These are phyloP conservation scores for Dendrolimus kikuchii DNA, from an alignment of 1,140 invertebrate species.

Conservation along the genomic window DNA sequence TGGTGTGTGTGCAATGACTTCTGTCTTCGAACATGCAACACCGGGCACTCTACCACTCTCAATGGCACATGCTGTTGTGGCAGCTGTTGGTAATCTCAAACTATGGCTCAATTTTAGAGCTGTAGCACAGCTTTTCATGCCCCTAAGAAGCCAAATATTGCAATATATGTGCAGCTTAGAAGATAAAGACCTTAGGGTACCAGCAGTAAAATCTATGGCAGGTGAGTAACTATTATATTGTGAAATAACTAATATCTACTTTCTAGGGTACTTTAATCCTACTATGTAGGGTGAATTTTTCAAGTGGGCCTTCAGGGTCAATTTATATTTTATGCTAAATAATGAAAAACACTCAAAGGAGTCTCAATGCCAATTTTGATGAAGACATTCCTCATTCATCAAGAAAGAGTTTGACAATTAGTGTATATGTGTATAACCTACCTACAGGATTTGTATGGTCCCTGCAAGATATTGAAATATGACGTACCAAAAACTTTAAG, in stretches of 20 bases:
- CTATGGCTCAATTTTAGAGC: conserved; percentile 95
- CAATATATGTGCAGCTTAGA: conserved; percentile 94
- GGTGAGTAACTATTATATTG: conserved; percentile 64
- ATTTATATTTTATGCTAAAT: too few species aligned
- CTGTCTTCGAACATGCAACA: conserved; percentile 84
- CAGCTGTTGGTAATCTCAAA: conserved; percentile 92
- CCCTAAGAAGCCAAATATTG: conserved; percentile 87
- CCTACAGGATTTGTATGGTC: too few species aligned
- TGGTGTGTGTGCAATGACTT: conserved; percentile 88
- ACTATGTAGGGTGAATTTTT: too few species aligned
- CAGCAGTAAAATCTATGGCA: conserved; percentile 92
- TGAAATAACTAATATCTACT: background rate
- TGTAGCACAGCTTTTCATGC: conserved; percentile 90
- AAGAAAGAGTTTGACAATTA: too few species aligned
- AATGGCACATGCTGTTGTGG: conserved; percentile 92
- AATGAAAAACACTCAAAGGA: too few species aligned
- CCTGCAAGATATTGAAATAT: too few species aligned
- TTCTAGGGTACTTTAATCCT: too few species aligned
- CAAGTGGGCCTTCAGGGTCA: too few species aligned
- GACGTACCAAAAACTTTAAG: too few species aligned
- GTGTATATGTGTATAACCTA: too few species aligned
- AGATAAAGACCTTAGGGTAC: conserved; percentile 90
- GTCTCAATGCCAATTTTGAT: too few species aligned
- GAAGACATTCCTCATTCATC: too few species aligned
- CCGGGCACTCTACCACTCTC: conserved; percentile 85